Evolutionary conservation across 35 echinoderm and acorn worm genomes (phyloP).

Genomic region (Apostichopus japonicus): DNA sequence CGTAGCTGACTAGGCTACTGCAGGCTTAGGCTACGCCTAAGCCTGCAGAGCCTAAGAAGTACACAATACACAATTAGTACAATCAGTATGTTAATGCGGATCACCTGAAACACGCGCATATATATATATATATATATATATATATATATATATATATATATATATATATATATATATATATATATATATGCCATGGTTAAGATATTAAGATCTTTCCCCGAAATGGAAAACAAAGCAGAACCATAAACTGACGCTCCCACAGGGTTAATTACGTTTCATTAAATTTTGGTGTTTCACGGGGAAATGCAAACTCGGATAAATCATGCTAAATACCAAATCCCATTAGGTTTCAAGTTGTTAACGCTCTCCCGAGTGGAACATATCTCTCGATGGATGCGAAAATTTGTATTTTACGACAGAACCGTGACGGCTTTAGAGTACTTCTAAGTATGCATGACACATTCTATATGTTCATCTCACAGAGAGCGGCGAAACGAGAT

Average conservation of each 20-base stretch:
- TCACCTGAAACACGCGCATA: too few relatives aligned
- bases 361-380: background rate
- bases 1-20: too few relatives aligned
- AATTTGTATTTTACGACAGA: background rate
- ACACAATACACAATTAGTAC: background rate
- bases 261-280: constrained; percentile 23
- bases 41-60: background rate
- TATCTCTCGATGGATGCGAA: background rate
- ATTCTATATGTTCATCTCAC: background rate
- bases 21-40: too few relatives aligned
- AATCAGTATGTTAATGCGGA: background rate
- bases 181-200: background rate
- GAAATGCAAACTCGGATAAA: background rate
- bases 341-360: constrained; percentile 11
- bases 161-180: too few relatives aligned
- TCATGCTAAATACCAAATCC: constrained; percentile 23
- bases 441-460: background rate
- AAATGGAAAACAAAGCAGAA: background rate
- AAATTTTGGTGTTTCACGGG: background rate
- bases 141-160: too few relatives aligned
- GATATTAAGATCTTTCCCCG: background rate
- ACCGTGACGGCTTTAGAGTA: background rate
- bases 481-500: background rate
- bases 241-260: background rate
- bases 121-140: too few relatives aligned